These are phyloP conservation scores for pig (Sus scrofa) DNA, from an alignment of 2,113 vertebrate species.

Conservation along the genomic window DNA sequence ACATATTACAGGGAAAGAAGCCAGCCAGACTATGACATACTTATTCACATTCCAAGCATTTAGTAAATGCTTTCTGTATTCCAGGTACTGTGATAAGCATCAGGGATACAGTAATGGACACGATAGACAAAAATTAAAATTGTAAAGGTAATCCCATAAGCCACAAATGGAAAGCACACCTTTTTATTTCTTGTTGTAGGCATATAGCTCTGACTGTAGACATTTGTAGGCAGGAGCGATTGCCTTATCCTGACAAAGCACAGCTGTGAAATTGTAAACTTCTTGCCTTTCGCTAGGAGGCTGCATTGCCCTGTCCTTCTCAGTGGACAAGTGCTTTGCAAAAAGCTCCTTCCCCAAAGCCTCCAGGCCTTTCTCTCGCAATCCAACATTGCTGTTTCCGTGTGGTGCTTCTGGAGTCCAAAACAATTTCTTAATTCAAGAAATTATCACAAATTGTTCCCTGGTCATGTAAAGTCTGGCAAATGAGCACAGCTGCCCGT, in stretches of 20 bases:
- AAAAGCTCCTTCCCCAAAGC: neutral
- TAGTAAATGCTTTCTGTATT: neutral
- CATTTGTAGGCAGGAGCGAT: neutral
- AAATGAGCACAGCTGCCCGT: neutral
- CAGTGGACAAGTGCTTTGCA: neutral
- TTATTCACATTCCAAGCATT: neutral
- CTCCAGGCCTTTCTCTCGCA: neutral
- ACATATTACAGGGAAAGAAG: slow-evolving; percentile 11
- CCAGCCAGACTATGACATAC: neutral
- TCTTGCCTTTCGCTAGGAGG: neutral
- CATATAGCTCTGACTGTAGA: neutral
- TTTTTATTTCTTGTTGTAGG: neutral
- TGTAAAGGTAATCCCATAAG: neutral
- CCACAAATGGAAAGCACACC: neutral
- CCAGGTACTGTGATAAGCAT: neutral
- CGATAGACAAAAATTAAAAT: neutral
- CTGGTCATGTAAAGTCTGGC: neutral
- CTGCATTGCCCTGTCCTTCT: neutral
- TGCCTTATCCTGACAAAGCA: neutral
- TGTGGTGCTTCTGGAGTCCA: slow-evolving; percentile 22
- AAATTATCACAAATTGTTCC: neutral
- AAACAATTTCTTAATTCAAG: slow-evolving; percentile 47
- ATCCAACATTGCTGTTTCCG: neutral
- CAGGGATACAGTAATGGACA: neutral
- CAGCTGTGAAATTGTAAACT: neutral